Percentiles rank a stretch among this genome's conserved stretches.
Conservation (phyloP, 2,888 invertebrate species). For the Aleiodes alternator region DNA sequence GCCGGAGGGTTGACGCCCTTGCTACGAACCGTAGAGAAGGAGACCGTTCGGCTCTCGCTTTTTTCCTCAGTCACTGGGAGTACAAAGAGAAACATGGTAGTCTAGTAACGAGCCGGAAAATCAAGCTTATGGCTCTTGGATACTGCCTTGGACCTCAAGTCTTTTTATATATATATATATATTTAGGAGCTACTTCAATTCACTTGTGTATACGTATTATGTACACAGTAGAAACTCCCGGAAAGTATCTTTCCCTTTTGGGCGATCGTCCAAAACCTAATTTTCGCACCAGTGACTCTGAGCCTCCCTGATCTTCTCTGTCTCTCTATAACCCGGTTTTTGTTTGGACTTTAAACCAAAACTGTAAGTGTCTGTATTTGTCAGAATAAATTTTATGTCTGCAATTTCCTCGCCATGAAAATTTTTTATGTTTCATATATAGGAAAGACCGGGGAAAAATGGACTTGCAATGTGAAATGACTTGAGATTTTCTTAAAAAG, state of each 20-base stretch:
- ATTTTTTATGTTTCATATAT: too few relatives aligned
- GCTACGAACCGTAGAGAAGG: constrained; percentile 18
- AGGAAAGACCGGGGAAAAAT: not conserved
- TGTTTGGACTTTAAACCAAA: constrained; percentile 9
- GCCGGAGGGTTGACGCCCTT: constrained; percentile 49
- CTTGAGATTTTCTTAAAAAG: too few relatives aligned
- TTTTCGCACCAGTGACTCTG: constrained; percentile 31
- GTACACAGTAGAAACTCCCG: constrained; percentile 7
- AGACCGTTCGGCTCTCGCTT: not conserved
- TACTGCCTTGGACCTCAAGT: constrained; percentile 19
- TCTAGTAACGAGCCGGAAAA: constrained; percentile 46
- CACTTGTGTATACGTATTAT: constrained; percentile 14
- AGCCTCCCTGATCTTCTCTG: not conserved
- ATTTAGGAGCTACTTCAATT: constrained; percentile 1
- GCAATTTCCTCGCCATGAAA: too few relatives aligned
- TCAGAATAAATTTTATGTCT: not conserved
- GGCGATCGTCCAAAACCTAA: constrained; percentile 40
- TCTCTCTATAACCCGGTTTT: not conserved
- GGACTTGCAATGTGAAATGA: too few relatives aligned
- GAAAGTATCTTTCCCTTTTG: constrained; percentile 28
- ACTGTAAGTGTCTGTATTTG: not conserved
- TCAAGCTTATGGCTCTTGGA: constrained; percentile 45
- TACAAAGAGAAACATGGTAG: constrained; percentile 34
- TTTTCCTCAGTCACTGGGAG: constrained; percentile 14
- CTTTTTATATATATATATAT: not conserved